A percentile compares a stretch with the other conserved stretches of the same genome.
Evolutionary conservation across 2,888 invertebrate species (phyloP).

Genomic region (Lasius platythorax): DNA sequence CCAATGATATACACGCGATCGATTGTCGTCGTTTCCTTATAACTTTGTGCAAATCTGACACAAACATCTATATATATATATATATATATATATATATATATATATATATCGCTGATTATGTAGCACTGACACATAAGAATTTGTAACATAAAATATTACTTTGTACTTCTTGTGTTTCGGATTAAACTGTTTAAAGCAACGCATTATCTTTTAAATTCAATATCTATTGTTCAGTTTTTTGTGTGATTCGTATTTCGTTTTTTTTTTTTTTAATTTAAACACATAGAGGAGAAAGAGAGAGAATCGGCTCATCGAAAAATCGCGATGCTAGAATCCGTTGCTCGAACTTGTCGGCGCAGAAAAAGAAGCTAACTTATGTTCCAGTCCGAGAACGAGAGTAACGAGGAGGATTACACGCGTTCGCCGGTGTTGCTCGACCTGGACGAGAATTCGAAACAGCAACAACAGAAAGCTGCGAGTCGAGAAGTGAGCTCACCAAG

Average conservation of each 20-base stretch:
- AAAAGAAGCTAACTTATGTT: slow-evolving; percentile 43
- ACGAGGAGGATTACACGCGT: slow-evolving; percentile 78
- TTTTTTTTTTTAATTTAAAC: not conserved
- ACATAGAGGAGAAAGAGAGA: not conserved
- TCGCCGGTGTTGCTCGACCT: slow-evolving; percentile 83
- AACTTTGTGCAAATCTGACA: slow-evolving; percentile 1
- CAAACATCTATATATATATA: not conserved
- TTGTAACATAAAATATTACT: not conserved
- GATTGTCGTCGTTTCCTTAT: not conserved
- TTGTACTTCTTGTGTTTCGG: not conserved
- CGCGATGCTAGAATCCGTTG: not conserved
- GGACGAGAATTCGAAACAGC: slow-evolving; percentile 83
- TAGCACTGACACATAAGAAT: not conserved
- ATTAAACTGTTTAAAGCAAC: not conserved
- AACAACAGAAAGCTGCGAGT: slow-evolving; percentile 69
- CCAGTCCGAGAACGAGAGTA: slow-evolving; percentile 82
- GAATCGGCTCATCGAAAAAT: not conserved
- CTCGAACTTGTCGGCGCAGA: no score
- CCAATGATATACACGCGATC: not conserved
- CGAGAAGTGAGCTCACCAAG: slow-evolving; percentile 58
- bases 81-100: not conserved
- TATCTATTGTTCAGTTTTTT: not conserved
- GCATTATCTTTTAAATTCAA: not conserved
- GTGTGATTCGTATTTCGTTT: not conserved
- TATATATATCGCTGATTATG: not conserved